Percentiles rank a stretch among this genome's conserved stretches.
Evolutionary conservation across 2,888 invertebrate genomes (phyloP).

Genomic region (Orthosia gothica): DNA sequence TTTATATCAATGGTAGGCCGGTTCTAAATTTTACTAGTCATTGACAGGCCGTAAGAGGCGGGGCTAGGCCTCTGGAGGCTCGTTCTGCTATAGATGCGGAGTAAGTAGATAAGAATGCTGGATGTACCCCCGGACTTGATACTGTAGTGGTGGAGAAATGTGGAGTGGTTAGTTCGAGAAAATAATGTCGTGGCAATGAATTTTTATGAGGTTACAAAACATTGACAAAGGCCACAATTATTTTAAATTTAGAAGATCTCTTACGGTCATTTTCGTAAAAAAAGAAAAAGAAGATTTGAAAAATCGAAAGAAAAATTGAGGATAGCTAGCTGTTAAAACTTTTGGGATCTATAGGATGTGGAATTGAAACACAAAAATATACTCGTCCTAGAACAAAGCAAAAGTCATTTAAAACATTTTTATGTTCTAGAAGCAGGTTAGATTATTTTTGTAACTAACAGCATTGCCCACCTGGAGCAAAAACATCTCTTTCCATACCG

Average conservation of each 20-base stretch:
- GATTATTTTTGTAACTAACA: no score
- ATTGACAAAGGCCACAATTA: no score
- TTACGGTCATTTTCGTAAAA: no score
- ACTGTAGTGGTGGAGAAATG: conserved; percentile 59
- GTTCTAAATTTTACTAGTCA: conserved; percentile 91
- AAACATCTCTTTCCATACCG: not conserved
- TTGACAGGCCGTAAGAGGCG: conserved; percentile 91
- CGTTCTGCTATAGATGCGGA: conserved; percentile 82
- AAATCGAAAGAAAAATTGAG: no score
- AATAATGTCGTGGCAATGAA: not conserved
- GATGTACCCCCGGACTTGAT: conserved; percentile 78
- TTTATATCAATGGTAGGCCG: conserved; percentile 90
- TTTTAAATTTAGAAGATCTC: no score
- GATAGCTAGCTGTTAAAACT: no score
- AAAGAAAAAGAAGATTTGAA: no score
- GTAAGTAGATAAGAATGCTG: conserved; percentile 89
- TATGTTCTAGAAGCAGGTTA: no score
- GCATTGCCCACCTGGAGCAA: not conserved
- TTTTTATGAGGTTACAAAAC: not conserved
- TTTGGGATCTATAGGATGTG: no score
- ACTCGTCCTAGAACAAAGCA: no score
- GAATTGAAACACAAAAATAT: no score
- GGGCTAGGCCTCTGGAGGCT: conserved; percentile 82
- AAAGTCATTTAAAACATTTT: no score
- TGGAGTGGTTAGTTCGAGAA: conserved; percentile 70